Conservation (phyloP, 2,797 vertebrate genomes). For the Sardinella longiceps region DNA sequence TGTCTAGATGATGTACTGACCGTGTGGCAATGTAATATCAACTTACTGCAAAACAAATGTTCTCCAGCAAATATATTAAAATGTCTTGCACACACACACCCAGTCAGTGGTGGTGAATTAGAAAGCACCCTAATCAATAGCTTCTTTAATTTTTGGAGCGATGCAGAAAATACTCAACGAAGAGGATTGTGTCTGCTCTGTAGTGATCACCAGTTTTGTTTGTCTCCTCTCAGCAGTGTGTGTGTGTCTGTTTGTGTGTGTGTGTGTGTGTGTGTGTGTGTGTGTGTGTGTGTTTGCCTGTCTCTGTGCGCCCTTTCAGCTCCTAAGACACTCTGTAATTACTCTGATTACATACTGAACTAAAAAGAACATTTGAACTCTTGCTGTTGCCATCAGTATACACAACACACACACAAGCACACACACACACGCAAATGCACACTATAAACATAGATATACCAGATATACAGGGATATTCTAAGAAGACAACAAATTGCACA, state of each 20-base stretch:
- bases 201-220: neutral
- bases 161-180: neutral
- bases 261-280: neutral
- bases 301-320: neutral
- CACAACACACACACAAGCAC: neutral
- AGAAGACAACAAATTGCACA: neutral
- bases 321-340: slow-evolving; percentile 13
- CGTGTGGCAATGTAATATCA: neutral
- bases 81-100: neutral
- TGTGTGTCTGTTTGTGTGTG: too few species aligned
- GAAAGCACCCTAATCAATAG: neutral
- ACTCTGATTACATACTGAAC: slow-evolving; percentile 7
- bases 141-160: neutral
- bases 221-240: neutral
- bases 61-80: neutral
- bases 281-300: neutral
- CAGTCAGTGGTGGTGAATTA: neutral
- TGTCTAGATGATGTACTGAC: neutral
- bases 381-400: neutral
- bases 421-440: neutral
- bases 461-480: neutral
- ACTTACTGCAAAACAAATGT: neutral
- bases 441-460: neutral
- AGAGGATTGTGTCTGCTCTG: neutral
- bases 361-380: slow-evolving; percentile 4